Evolutionary conservation across 2,797 vertebrate genomes (phyloP).

Genomic region (Argya squamiceps): DNA sequence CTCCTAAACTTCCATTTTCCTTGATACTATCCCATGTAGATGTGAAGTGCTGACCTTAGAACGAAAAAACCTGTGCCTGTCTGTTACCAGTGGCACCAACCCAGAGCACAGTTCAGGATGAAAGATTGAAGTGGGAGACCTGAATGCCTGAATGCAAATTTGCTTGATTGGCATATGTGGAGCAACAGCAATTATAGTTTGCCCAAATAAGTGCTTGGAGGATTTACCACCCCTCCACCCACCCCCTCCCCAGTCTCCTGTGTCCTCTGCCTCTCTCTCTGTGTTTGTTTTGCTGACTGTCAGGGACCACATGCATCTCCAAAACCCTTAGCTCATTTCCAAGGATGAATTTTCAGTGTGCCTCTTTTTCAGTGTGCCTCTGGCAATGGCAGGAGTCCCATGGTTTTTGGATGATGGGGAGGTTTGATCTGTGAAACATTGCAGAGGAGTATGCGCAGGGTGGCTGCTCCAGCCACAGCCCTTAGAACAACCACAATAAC

Average conservation of each 20-base stretch:
- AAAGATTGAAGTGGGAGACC: neutral
- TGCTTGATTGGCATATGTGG: fast-evolving
- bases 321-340: neutral
- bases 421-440: neutral
- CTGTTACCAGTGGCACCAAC: neutral
- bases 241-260: neutral
- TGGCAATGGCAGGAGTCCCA: neutral
- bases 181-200: neutral
- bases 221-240: neutral
- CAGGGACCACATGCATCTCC: neutral
- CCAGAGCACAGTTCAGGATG: neutral
- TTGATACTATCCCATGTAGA: fast-evolving
- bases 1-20: neutral
- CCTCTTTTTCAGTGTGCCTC: neutral
- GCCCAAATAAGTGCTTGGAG: neutral
- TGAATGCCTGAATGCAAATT: fast-evolving
- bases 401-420: neutral
- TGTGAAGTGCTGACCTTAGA: neutral
- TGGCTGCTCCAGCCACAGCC: neutral
- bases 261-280: neutral
- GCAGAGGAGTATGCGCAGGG: neutral
- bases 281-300: neutral
- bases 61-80: neutral
- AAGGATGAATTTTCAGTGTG: neutral
- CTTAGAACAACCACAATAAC: neutral